Percentiles rank a stretch among this genome's conserved stretches.
phyloP scores from a whole-genome alignment of 2,888 invertebrate species.

The Sphaerophoria rueppellii region DNA sequence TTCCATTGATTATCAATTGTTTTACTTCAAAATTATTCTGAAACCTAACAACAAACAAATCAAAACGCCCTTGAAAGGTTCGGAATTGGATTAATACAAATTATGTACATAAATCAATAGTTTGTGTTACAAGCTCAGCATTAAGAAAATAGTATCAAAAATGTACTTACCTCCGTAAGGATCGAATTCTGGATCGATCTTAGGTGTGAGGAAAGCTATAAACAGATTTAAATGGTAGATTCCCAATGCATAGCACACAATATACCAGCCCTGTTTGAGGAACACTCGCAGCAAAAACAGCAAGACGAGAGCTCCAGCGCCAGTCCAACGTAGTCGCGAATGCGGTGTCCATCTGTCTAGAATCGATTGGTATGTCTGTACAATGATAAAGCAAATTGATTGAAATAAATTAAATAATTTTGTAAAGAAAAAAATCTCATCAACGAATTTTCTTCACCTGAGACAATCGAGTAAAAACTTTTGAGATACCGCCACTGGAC shows the following conservation, averaged over 20 bases:
- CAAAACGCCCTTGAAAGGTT: slow-evolving; percentile 16
- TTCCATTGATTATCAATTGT: slow-evolving; percentile 9
- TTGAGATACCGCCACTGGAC: slow-evolving; percentile 79
- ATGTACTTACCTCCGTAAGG: slow-evolving; percentile 88
- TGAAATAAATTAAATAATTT: slow-evolving; percentile 19
- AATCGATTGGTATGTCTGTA: slow-evolving; percentile 88
- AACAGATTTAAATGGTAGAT: slow-evolving; percentile 99
- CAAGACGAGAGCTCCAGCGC: slow-evolving; percentile 87
- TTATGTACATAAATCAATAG: slow-evolving; percentile 58
- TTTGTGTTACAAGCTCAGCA: not conserved
- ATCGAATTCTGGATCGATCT: slow-evolving; percentile 98
- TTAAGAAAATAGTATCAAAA: not conserved
- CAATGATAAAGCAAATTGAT: slow-evolving; percentile 34
- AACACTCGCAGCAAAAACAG: slow-evolving; percentile 92
- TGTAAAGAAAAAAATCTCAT: not conserved
- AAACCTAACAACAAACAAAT: slow-evolving; percentile 13
- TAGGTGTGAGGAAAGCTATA: slow-evolving; percentile 99
- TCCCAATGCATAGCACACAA: slow-evolving; percentile 98
- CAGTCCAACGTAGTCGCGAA: slow-evolving; percentile 90
- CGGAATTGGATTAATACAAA: not conserved
- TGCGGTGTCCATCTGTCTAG: slow-evolving; percentile 95
- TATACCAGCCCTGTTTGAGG: slow-evolving; percentile 99
- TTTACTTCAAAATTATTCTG: slow-evolving; percentile 6
- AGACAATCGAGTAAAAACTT: slow-evolving; percentile 81
- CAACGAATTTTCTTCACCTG: slow-evolving; percentile 77